These are phyloP conservation scores for Cydia splendana DNA, from an alignment of 1,140 invertebrate genomes.

Conservation along the genomic window DNA sequence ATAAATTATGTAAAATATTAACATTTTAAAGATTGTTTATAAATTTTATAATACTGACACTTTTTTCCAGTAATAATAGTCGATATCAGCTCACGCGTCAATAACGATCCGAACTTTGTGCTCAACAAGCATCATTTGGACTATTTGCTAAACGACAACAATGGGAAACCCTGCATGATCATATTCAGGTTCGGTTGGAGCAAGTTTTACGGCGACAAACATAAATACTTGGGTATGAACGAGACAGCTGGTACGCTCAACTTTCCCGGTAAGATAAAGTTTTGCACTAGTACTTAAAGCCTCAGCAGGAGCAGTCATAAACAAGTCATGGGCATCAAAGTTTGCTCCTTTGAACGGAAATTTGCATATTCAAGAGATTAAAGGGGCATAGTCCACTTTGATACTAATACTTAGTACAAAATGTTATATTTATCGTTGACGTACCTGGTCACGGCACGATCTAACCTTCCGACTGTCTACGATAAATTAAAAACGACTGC, in stretches of 20 bases:
- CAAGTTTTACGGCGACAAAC: slow-evolving; percentile 56
- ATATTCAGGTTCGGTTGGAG: slow-evolving; percentile 73
- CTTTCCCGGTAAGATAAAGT: slow-evolving; percentile 51
- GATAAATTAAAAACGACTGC: no score
- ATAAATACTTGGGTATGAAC: slow-evolving; percentile 57
- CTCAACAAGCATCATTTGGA: slow-evolving; percentile 65
- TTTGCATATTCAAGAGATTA: no score
- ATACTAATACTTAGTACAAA: background rate
- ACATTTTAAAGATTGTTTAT: background rate
- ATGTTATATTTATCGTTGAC: background rate
- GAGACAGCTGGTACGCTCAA: slow-evolving; percentile 38
- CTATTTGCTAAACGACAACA: slow-evolving; percentile 59
- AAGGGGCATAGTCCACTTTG: background rate
- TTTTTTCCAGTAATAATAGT: slow-evolving; percentile 62
- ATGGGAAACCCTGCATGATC: slow-evolving; percentile 59
- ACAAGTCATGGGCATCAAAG: background rate
- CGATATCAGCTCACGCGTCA: slow-evolving; percentile 59
- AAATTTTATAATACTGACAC: background rate
- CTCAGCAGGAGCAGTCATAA: background rate
- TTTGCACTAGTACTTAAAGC: background rate
- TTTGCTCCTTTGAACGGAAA: background rate
- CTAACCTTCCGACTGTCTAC: no score
- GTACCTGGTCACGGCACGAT: no score
- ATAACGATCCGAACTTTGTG: slow-evolving; percentile 62
- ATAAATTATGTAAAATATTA: background rate